A percentile compares a stretch with the other conserved stretches of the same genome.
Conservation (phyloP, 2,113 vertebrate genomes). For the Oryzias celebensis region DNA sequence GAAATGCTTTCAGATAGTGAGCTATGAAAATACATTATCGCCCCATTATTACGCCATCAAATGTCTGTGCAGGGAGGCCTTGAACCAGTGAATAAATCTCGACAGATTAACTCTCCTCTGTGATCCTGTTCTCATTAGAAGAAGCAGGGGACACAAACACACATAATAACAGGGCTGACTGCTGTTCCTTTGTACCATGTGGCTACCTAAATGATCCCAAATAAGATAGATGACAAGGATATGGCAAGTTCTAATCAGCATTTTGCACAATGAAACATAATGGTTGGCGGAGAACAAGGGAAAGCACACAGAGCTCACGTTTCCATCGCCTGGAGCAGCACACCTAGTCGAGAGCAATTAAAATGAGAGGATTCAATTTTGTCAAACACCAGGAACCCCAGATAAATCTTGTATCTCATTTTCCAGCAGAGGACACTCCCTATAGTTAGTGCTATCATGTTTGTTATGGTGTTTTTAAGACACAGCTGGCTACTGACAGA, state of each 20-base stretch:
- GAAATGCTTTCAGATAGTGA: no score
- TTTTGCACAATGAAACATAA: slow-evolving; percentile 72
- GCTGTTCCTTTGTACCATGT: slow-evolving; percentile 73
- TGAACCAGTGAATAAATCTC: slow-evolving; percentile 51
- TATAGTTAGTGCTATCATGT: slow-evolving; percentile 58
- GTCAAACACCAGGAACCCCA: slow-evolving; percentile 77
- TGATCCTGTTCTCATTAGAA: slow-evolving; percentile 65
- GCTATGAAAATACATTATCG: background rate
- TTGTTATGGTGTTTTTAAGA: slow-evolving; percentile 73
- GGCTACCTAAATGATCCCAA: slow-evolving; percentile 71
- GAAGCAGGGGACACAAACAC: slow-evolving; percentile 64
- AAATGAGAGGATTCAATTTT: slow-evolving; percentile 83
- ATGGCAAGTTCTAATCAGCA: slow-evolving; percentile 72
- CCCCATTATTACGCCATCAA: slow-evolving; percentile 18
- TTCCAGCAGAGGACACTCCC: slow-evolving; percentile 70
- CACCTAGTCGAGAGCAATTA: slow-evolving; percentile 81
- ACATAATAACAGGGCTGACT: slow-evolving; percentile 63
- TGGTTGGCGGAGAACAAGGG: slow-evolving; percentile 63
- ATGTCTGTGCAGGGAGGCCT: slow-evolving; percentile 37
- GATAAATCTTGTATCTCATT: slow-evolving; percentile 79
- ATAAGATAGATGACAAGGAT: slow-evolving; percentile 75
- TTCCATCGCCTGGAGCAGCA: slow-evolving; percentile 71
- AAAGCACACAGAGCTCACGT: slow-evolving; percentile 62
- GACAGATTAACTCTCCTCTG: slow-evolving; percentile 63
- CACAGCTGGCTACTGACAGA: slow-evolving; percentile 70